phyloP scores from a whole-genome alignment of 2,797 vertebrate species.

The Melanogrammus aeglefinus region DNA sequence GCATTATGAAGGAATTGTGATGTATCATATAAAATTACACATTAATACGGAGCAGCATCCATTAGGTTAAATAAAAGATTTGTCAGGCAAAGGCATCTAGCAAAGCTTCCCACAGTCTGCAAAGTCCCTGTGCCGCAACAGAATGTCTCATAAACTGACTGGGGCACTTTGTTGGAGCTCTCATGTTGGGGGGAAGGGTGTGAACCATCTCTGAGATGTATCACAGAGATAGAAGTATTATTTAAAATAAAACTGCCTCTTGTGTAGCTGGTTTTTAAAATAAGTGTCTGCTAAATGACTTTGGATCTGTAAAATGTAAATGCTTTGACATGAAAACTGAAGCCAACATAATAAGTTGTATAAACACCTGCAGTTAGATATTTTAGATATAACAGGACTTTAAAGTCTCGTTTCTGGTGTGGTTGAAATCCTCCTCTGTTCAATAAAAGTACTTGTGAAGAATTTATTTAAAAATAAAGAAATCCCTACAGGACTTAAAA shows the following conservation, averaged over 20 bases:
- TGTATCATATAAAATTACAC: not conserved
- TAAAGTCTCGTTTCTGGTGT: not conserved
- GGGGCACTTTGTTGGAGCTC: not conserved
- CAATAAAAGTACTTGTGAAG: not conserved
- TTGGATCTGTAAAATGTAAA: not conserved
- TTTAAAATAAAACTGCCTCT: not conserved
- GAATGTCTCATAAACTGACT: not conserved
- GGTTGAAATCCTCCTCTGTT: not conserved
- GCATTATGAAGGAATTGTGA: not conserved
- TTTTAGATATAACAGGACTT: too few species aligned
- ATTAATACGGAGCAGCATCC: not conserved
- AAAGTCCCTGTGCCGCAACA: not conserved
- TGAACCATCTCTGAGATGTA: not conserved
- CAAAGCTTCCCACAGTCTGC: not conserved
- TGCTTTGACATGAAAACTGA: not conserved
- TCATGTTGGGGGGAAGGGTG: not conserved
- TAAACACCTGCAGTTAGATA: not conserved
- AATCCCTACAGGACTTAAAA: not conserved
- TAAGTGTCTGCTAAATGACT: not conserved
- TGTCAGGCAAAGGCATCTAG: not conserved
- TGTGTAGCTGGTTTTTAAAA: not conserved
- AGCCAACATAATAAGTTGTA: not conserved
- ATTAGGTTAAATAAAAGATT: not conserved
- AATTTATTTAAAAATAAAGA: not conserved
- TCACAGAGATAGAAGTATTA: not conserved